Evolutionary conservation across 1,140 invertebrate species (phyloP).

Genomic region (Brachionus koreanus): DNA sequence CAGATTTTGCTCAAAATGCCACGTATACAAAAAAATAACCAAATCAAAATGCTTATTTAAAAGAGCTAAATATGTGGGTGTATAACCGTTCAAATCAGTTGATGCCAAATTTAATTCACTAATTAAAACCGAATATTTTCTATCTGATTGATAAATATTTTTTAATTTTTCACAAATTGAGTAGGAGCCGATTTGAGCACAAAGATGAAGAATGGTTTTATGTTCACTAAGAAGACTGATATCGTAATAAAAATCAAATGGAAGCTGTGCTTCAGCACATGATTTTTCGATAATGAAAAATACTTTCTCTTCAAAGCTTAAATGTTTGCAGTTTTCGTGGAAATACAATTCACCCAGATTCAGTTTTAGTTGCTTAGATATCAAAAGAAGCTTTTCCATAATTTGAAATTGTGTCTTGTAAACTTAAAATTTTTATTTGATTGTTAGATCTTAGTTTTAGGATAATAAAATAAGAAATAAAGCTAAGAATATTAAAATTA

Average conservation of each 20-base stretch:
- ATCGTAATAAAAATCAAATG: not conserved
- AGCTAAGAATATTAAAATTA: too few relatives aligned
- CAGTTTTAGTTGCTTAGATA: not conserved
- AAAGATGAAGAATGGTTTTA: not conserved
- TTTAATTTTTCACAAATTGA: constrained; percentile 5
- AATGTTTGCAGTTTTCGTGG: not conserved
- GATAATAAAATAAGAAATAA: not conserved
- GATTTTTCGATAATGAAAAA: not conserved
- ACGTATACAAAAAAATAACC: not conserved
- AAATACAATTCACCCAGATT: not conserved
- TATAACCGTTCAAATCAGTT: not conserved
- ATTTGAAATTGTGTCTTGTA: constrained; percentile 18
- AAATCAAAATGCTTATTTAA: not conserved
- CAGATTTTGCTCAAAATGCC: constrained; percentile 1
- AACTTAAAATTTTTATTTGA: not conserved
- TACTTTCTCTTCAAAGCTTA: not conserved
- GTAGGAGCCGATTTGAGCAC: not conserved
- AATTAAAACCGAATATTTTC: not conserved
- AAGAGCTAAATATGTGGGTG: not conserved
- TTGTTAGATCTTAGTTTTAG: not conserved
- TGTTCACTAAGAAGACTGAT: not conserved
- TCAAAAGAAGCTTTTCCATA: not conserved
- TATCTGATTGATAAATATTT: not conserved
- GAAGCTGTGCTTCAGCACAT: not conserved
- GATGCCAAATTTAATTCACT: not conserved